Conservation (phyloP, 2,797 vertebrate genomes). For the Enteromius paludinosus region DNA sequence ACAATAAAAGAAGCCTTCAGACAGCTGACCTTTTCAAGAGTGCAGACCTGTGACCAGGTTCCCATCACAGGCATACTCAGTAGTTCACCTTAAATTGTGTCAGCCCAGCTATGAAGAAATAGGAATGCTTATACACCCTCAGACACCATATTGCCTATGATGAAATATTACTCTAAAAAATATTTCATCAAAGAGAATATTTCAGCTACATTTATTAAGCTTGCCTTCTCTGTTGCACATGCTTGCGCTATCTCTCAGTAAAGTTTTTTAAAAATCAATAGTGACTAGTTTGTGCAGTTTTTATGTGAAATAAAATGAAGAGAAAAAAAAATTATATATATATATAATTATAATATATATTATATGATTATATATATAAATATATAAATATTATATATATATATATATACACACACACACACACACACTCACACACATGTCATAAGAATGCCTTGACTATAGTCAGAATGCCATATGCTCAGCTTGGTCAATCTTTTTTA, state of each 20-base stretch:
- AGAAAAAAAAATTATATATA: background rate
- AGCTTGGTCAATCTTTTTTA: background rate
- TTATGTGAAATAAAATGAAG: background rate
- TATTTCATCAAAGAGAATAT: constrained; percentile 6
- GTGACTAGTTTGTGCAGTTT: background rate
- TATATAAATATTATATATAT: too few species aligned
- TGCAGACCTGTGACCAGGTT: constrained; percentile 9
- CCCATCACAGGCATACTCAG: background rate
- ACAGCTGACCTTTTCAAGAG: constrained; percentile 15
- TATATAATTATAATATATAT: too few species aligned
- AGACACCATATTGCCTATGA: background rate
- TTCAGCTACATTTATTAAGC: background rate
- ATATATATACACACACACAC: background rate
- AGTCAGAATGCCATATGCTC: background rate
- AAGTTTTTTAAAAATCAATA: background rate
- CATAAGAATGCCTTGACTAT: background rate
- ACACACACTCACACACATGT: too few species aligned
- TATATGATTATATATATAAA: background rate
- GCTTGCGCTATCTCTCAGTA: background rate
- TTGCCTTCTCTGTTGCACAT: background rate
- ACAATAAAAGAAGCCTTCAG: constrained; percentile 2
- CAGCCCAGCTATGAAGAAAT: background rate
- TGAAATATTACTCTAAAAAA: background rate
- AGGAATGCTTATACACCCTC: background rate
- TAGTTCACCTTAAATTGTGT: constrained; percentile 11